Conservation (phyloP, 2,888 invertebrate species). For the Tenodera sinensis region DNA sequence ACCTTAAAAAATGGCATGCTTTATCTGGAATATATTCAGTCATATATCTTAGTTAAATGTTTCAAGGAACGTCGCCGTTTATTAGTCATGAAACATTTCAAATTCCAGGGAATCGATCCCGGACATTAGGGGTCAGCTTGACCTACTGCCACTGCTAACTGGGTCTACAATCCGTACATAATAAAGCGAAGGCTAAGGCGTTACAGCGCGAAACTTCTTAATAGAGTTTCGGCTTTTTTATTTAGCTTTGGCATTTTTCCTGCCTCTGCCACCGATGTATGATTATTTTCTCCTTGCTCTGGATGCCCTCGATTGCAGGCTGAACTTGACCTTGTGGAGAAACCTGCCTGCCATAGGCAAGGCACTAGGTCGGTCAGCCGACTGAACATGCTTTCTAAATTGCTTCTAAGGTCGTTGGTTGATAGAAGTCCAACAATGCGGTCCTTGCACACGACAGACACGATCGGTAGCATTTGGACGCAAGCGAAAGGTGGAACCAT, state of each 20-base stretch:
- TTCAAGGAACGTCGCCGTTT: background rate
- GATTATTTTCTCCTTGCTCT: background rate
- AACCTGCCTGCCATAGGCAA: background rate
- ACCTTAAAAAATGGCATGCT: no score
- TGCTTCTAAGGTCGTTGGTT: background rate
- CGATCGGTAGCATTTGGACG: no score
- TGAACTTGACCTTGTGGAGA: background rate
- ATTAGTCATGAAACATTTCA: background rate
- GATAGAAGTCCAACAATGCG: background rate
- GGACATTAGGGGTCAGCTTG: background rate
- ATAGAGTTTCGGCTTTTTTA: background rate
- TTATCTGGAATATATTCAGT: background rate
- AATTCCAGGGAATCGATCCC: background rate
- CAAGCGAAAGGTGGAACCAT: no score
- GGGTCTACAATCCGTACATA: background rate
- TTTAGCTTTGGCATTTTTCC: background rate
- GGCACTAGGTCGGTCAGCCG: background rate
- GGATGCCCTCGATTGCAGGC: background rate
- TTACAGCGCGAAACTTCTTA: background rate
- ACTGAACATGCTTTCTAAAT: background rate
- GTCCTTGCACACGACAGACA: background rate
- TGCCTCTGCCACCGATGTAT: background rate
- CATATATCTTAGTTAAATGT: background rate
- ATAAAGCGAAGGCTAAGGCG: background rate
- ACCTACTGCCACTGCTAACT: background rate